Evolutionary conservation across 2,888 invertebrate species (phyloP).

Genomic region (Norana najaformis): DNA sequence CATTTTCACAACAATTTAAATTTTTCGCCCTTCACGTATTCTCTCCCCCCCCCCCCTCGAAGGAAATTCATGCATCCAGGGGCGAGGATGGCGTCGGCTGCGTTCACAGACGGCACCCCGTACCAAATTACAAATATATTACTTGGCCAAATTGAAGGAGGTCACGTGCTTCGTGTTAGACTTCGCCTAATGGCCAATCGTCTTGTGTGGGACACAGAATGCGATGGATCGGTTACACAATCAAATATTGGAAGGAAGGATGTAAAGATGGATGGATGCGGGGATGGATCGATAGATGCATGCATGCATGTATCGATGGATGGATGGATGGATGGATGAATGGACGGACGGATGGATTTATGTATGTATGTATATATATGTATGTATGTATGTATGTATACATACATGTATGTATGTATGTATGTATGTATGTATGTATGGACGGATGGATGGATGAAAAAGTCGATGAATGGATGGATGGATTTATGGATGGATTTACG

Average conservation of each 20-base stretch:
- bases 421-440: too few relatives aligned
- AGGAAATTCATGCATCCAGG: not conserved
- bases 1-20: not conserved
- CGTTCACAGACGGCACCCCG: not conserved
- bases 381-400: too few relatives aligned
- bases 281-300: not conserved
- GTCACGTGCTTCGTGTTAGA: not conserved
- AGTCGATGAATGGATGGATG: too few relatives aligned
- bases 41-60: not conserved
- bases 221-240: not conserved
- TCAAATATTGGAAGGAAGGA: not conserved
- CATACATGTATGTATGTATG: too few relatives aligned
- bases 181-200: not conserved
- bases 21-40: not conserved
- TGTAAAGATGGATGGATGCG: not conserved
- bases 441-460: too few relatives aligned
- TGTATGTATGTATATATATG: not conserved
- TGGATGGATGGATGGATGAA: not conserved
- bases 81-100: not conserved
- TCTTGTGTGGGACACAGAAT: not conserved
- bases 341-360: not conserved
- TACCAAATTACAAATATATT: constrained; percentile 13
- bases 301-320: not conserved
- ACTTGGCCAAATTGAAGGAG: not conserved
- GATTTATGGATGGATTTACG: not conserved